Evolutionary conservation across 2,888 invertebrate genomes (phyloP).

Genomic region (Chloroclysta siterata): DNA sequence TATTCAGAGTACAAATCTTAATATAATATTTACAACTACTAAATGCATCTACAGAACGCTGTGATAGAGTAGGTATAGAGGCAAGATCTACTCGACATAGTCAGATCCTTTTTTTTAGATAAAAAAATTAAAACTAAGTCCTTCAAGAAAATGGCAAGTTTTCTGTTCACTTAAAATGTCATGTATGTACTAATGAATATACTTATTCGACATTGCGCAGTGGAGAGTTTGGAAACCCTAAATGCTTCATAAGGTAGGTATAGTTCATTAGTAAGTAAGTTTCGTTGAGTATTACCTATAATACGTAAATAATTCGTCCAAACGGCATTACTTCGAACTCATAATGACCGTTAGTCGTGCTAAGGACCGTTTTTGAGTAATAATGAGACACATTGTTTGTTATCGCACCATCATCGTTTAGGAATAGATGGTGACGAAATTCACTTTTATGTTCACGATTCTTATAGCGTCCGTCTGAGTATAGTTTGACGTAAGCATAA

Average conservation of each 20-base stretch:
- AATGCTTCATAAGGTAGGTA: too few relatives aligned
- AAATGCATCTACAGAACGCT: slow-evolving; percentile 52
- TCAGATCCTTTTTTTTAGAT: slow-evolving; percentile 25
- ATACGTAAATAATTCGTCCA: neutral
- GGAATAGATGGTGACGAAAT: neutral
- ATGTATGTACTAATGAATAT: slow-evolving; percentile 14
- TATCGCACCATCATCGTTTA: neutral
- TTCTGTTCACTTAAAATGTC: slow-evolving; percentile 19
- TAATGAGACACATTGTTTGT: neutral
- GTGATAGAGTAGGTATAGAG: slow-evolving; percentile 44
- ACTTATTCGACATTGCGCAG: slow-evolving; percentile 8
- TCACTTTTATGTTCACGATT: neutral
- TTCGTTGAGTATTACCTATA: slow-evolving; percentile 24
- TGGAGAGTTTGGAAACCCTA: neutral
- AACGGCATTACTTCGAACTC: slow-evolving; percentile 1
- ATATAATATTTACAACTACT: slow-evolving; percentile 54
- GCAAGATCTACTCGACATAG: slow-evolving; percentile 63
- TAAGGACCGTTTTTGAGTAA: neutral
- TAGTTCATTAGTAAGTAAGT: too few relatives aligned
- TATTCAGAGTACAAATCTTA: slow-evolving; percentile 42
- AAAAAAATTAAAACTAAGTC: neutral
- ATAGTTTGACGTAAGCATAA: neutral
- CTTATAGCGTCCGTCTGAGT: neutral
- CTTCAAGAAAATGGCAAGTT: slow-evolving; percentile 34
- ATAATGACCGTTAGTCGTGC: neutral